Evolutionary conservation across 53 echinoderm and acorn worm genomes (phyloP), one percentile per base, ranked within the genome.

Genomic region (Patiria pectinifera): DNA sequence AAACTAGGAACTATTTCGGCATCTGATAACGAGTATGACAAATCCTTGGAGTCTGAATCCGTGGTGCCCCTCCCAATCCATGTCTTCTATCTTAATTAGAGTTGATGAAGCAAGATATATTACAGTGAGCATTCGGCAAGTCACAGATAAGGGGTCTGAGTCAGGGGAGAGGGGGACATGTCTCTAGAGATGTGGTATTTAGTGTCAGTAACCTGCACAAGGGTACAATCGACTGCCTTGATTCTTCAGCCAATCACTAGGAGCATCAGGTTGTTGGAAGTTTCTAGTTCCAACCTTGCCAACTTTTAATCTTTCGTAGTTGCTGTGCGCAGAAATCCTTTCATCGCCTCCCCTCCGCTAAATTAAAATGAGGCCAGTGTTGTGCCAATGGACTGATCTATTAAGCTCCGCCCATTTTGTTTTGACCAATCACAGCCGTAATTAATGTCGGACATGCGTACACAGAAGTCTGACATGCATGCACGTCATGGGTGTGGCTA

Each of bases 11-110:
- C 14, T 6, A 45, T 10, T 9, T 62, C 21, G 59, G 69, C 81
- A 90, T 90, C 90, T 90, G 82, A 79, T 13, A 81, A 62, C 45
- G 62, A 46, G 19, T 59, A 81, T 90, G 90, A 90, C 90, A 90
- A 90, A 90, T 90, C 90, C 74, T 11, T 2, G 48, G 72, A 86
- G 90, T 63, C 90, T 90, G 80, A 62, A 77, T 80, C 80, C 80
- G 21, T 48, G 90, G 48, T 90, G 69, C 90, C 69, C 26, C 90
- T n/a, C 90, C 90, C 90, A n/a, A 77, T 66, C 63, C n/a, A 69
- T 77, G 80, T 90, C 90, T 90, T 90, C 90, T 90, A 81, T 90
- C 90, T 90, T 90, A 90, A 90, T 90, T 90, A 90, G 90, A 47
- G 77, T 71, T 69, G 90, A 90, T 81, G 81, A 80, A 23, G 80